Percentiles rank a stretch among this genome's conserved stretches.
Conservation (phyloP, 2,113 vertebrate genomes). For the Connochaetes taurinus region DNA sequence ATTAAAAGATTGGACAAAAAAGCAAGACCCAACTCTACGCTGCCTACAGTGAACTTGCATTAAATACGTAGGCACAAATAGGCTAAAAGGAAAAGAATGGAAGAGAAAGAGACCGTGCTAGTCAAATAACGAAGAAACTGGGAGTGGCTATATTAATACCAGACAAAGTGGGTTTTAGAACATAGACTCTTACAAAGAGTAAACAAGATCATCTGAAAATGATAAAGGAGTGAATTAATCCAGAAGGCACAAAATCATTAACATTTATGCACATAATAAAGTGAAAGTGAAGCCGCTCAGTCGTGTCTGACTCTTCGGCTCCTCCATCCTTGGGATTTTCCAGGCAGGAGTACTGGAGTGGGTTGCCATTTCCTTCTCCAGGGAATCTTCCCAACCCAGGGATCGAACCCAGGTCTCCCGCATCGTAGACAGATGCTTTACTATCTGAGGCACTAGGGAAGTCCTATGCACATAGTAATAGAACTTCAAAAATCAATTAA, state of each 20-base stretch:
- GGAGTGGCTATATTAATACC: background rate
- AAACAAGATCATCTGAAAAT: background rate
- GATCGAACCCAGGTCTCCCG: too few relatives aligned
- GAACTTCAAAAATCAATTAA: background rate
- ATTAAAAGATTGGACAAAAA: background rate
- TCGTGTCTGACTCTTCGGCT: background rate
- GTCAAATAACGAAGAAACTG: background rate
- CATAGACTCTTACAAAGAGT: background rate
- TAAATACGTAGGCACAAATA: background rate
- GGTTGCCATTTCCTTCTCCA: too few relatives aligned
- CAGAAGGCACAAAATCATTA: background rate
- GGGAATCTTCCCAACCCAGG: too few relatives aligned
- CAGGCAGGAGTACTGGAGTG: too few relatives aligned
- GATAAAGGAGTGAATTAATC: background rate
- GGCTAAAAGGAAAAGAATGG: background rate
- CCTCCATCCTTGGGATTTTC: background rate
- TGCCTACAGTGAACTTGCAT: background rate
- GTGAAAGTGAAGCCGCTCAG: background rate
- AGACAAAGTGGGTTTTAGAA: background rate
- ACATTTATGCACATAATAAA: background rate
- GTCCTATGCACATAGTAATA: background rate
- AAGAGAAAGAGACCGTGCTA: background rate
- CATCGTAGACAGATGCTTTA: too few relatives aligned
- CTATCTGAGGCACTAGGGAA: too few relatives aligned
- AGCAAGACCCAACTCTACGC: background rate